phyloP scores from a whole-genome alignment of 2,888 invertebrate genomes.

The Diachrysia chrysitis region DNA sequence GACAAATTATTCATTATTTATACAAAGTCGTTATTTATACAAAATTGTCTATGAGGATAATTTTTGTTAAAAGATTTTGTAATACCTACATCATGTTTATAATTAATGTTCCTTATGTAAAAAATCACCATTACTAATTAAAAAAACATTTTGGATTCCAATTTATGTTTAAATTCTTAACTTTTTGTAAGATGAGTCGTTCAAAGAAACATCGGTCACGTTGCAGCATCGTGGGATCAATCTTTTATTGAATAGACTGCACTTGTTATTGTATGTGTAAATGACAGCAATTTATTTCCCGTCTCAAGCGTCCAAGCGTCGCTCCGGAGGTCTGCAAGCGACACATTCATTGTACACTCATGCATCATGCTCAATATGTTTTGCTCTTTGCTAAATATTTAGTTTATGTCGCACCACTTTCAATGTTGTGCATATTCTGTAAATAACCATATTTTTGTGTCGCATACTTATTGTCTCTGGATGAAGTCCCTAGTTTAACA shows the following conservation, averaged over 20 bases:
- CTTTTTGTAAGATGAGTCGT: not conserved
- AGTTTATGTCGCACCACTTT: slow-evolving; percentile 40
- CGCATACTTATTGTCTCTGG: not conserved
- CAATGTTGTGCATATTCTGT: slow-evolving; percentile 17
- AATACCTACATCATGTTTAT: too few species aligned
- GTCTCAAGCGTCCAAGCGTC: slow-evolving; percentile 56
- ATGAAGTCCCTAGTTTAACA: not conserved
- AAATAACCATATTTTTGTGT: slow-evolving; percentile 23
- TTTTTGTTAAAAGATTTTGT: too few species aligned
- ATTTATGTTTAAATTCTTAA: not conserved
- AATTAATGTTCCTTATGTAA: too few species aligned
- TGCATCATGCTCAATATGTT: slow-evolving; percentile 59
- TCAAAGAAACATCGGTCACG: slow-evolving; percentile 32
- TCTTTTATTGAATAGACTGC: slow-evolving; percentile 63
- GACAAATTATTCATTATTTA: not conserved
- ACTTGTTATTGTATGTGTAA: slow-evolving; percentile 64
- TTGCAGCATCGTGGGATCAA: slow-evolving; percentile 49
- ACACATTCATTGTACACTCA: slow-evolving; percentile 58
- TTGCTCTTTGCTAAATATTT: slow-evolving; percentile 57
- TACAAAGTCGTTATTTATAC: not conserved
- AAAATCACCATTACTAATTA: too few species aligned
- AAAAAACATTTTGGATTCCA: not conserved
- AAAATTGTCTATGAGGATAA: not conserved
- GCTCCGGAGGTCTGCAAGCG: slow-evolving; percentile 64
- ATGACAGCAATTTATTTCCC: slow-evolving; percentile 78